These are phyloP conservation scores for Blomia tropicalis DNA, from an alignment of 2,888 invertebrate species.

Conservation along the genomic window DNA sequence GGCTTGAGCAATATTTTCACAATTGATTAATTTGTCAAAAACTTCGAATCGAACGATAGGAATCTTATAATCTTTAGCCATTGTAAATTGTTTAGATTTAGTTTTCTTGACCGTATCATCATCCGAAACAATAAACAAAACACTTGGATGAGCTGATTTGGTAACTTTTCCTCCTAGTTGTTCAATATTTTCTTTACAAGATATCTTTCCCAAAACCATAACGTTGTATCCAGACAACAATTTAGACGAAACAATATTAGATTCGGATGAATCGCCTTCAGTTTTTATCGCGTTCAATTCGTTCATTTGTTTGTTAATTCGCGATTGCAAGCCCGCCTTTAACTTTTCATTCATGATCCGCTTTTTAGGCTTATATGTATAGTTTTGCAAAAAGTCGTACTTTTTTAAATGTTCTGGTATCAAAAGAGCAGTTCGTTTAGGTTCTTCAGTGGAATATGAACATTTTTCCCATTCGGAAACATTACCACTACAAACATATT, in stretches of 20 bases:
- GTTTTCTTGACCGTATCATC: constrained; percentile 47
- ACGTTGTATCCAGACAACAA: constrained; percentile 42
- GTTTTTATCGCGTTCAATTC: not conserved
- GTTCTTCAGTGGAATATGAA: constrained; percentile 50
- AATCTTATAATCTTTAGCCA: constrained; percentile 51
- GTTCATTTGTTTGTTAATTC: not conserved
- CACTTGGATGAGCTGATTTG: constrained; percentile 46
- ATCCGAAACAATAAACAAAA: constrained; percentile 60
- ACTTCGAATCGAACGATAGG: constrained; percentile 65
- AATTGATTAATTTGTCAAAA: constrained; percentile 44
- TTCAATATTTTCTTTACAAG: constrained; percentile 41
- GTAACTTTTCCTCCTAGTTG: constrained; percentile 59
- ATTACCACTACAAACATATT: constrained; percentile 69
- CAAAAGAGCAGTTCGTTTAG: constrained; percentile 51
- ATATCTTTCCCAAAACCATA: constrained; percentile 42
- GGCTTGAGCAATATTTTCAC: constrained; percentile 23
- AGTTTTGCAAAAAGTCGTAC: constrained; percentile 41
- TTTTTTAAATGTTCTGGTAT: constrained; percentile 50
- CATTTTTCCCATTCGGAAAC: constrained; percentile 82
- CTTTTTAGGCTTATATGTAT: constrained; percentile 12
- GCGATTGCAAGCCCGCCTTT: not conserved
- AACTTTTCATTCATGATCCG: constrained; percentile 40
- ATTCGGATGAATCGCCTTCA: not conserved
- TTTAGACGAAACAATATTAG: not conserved
- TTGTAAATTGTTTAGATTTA: constrained; percentile 44